Evolutionary conservation across 2,888 invertebrate genomes (phyloP).

Genomic region (Luperina testacea): DNA sequence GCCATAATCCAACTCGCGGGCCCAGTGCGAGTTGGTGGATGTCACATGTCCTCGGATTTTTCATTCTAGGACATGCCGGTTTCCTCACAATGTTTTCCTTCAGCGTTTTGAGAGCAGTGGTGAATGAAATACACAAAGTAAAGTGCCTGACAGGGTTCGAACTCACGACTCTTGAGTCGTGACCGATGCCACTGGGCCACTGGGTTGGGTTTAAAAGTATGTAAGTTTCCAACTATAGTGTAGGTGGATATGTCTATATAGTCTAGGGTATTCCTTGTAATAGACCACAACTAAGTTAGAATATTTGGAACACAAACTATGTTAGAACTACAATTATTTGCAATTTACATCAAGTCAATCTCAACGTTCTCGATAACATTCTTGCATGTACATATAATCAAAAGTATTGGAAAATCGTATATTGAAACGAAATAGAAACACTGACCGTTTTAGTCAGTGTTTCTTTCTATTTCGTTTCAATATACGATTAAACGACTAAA

Average conservation of each 20-base stretch:
- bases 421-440: constrained; percentile 22
- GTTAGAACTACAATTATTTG: constrained; percentile 27
- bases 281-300: neutral
- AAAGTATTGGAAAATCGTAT: constrained; percentile 9
- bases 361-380: constrained; percentile 20
- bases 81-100: neutral
- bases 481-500: too few relatives aligned
- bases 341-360: constrained; percentile 18
- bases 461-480: too few relatives aligned
- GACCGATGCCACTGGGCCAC: neutral
- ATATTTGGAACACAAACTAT: constrained; percentile 28
- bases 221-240: neutral
- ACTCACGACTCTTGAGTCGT: neutral
- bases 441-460: neutral
- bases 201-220: neutral
- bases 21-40: too few relatives aligned
- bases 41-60: too few relatives aligned
- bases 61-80: too few relatives aligned
- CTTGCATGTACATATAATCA: neutral
- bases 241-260: neutral
- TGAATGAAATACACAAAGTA: neutral
- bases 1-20: neutral
- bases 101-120: neutral
- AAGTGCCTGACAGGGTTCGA: too few relatives aligned
- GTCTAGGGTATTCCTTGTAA: constrained; percentile 10